Percentiles rank a stretch among this genome's conserved stretches.
Evolutionary conservation across 37 sponge, comb jelly and placozoan genomes (phyloP).

Genomic region (Halisarca cf. caerulea): DNA sequence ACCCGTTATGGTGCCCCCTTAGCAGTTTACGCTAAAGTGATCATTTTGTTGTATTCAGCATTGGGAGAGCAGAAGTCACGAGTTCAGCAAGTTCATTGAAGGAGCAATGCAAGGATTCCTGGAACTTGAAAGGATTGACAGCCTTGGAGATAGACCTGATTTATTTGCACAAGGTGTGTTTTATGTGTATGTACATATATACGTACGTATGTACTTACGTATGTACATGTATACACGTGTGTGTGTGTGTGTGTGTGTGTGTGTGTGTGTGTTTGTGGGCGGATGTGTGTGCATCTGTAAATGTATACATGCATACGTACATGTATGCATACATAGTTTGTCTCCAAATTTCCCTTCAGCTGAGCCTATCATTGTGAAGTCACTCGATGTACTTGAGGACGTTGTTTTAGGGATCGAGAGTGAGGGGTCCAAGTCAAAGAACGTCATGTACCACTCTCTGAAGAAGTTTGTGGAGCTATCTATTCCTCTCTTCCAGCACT

Average conservation of each 20-base stretch:
- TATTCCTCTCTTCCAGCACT: slow-evolving; percentile 53
- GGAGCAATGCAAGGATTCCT: slow-evolving; percentile 36
- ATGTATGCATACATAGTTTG: too few relatives aligned
- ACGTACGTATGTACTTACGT: too few relatives aligned
- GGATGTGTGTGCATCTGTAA: too few relatives aligned
- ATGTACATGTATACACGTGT: too few relatives aligned
- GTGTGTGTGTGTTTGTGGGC: too few relatives aligned
- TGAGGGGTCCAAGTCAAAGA: slow-evolving; percentile 65
- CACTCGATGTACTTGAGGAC: slow-evolving; percentile 57
- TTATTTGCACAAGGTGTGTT: slow-evolving; percentile 43
- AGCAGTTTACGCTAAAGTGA: not conserved
- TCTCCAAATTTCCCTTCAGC: slow-evolving; percentile 22
- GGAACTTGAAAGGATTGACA: not conserved
- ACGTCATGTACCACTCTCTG: slow-evolving; percentile 52
- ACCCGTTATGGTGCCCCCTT: not conserved
- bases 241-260: too few relatives aligned
- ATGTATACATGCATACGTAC: too few relatives aligned
- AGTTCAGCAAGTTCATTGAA: slow-evolving; percentile 20
- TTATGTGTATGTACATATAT: too few relatives aligned
- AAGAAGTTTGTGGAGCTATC: slow-evolving; percentile 34
- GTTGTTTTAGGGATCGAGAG: slow-evolving; percentile 27
- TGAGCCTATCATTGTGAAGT: slow-evolving; percentile 29
- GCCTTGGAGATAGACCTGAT: slow-evolving; percentile 9
- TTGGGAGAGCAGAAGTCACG: slow-evolving; percentile 38
- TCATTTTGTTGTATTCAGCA: slow-evolving; percentile 27